phyloP scores from a whole-genome alignment of 2,113 vertebrate genomes.

The Platysternon megacephalum region DNA sequence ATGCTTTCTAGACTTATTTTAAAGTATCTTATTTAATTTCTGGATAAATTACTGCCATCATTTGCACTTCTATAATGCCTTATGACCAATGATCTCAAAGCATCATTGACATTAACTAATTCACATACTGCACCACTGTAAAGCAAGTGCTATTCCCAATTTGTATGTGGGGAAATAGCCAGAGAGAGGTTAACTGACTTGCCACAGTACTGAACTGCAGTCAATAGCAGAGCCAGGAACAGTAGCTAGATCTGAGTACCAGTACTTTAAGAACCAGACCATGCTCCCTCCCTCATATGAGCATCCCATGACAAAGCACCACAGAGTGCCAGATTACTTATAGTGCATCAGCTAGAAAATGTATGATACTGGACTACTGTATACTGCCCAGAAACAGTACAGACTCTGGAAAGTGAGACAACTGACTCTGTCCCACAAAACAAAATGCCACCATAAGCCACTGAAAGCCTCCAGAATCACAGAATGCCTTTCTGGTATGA shows the following conservation, averaged over 20 bases:
- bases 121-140: background rate
- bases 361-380: background rate
- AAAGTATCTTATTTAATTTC: background rate
- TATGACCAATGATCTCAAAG: background rate
- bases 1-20: background rate
- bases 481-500: no score
- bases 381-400: background rate
- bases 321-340: background rate
- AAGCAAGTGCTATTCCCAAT: background rate
- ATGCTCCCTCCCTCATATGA: background rate
- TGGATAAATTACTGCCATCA: background rate
- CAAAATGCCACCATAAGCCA: background rate
- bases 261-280: background rate
- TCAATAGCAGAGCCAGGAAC: background rate
- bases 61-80: background rate
- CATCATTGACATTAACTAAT: background rate
- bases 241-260: background rate
- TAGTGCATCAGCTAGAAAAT: background rate
- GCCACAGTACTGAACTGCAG: background rate
- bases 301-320: background rate
- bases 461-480: background rate
- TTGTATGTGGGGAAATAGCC: background rate
- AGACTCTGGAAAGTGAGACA: background rate
- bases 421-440: background rate
- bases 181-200: background rate